Conservation (phyloP, 2,888 invertebrate species). For the Bedellia somnulentella region DNA sequence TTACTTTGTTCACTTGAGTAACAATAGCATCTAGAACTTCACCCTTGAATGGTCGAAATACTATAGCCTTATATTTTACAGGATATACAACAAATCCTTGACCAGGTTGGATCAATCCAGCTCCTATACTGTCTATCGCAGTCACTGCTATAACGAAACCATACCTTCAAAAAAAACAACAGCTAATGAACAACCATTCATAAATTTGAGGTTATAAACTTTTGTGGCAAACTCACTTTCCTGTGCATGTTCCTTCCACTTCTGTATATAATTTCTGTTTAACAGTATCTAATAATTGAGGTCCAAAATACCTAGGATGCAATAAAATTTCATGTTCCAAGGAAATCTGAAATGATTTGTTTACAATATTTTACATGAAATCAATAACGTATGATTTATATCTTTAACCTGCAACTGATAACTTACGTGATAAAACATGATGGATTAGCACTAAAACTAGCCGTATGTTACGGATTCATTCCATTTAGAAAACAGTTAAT, state of each 20-base stretch:
- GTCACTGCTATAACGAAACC: slow-evolving; percentile 99
- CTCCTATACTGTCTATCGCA: slow-evolving; percentile 98
- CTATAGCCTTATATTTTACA: slow-evolving; percentile 98
- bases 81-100: slow-evolving; percentile 99
- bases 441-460: no score
- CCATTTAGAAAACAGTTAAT: no score
- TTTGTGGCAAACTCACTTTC: slow-evolving; percentile 84
- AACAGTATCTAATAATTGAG: slow-evolving; percentile 94
- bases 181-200: no score
- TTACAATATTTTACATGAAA: no score
- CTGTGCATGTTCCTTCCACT: slow-evolving; percentile 98
- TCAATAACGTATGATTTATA: no score
- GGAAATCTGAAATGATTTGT: slow-evolving; percentile 85
- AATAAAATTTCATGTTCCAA: slow-evolving; percentile 97
- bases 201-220: no score
- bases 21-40: slow-evolving; percentile 98
- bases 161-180: slow-evolving; percentile 74
- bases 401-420: no score
- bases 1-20: slow-evolving; percentile 79
- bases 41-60: slow-evolving; percentile 98
- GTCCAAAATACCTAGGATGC: slow-evolving; percentile 98
- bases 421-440: no score
- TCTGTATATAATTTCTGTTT: slow-evolving; percentile 98
- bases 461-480: no score
- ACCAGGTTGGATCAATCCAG: slow-evolving; percentile 95